phyloP scores from a whole-genome alignment of 2,888 invertebrate species.

The Notodonta ziczac region DNA sequence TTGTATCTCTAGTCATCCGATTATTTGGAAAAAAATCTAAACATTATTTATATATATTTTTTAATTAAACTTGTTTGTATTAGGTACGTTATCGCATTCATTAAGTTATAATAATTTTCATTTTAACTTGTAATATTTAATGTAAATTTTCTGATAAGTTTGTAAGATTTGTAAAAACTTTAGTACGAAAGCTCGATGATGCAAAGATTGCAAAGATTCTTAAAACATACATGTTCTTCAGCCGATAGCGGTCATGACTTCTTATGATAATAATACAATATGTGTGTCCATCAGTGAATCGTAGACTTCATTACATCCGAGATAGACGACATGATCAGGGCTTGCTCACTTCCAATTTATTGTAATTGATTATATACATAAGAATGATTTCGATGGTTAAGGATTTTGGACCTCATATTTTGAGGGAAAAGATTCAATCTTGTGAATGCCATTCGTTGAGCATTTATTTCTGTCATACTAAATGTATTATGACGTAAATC shows the following conservation, averaged over 20 bases:
- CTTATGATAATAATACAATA: constrained; percentile 6
- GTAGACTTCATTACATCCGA: constrained; percentile 42
- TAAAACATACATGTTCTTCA: too few relatives aligned
- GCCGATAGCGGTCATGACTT: not conserved
- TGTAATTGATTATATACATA: constrained; percentile 26
- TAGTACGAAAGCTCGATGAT: too few relatives aligned
- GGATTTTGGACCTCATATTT: constrained; percentile 31
- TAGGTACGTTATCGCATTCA: too few relatives aligned
- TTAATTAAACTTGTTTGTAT: too few relatives aligned
- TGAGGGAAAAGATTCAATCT: not conserved
- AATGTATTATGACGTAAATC: not conserved
- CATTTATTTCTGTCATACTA: too few relatives aligned
- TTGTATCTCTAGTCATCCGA: too few relatives aligned
- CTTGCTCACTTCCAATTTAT: constrained; percentile 69
- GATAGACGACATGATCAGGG: constrained; percentile 48
- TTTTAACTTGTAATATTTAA: not conserved
- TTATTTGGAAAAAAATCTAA: too few relatives aligned
- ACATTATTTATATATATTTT: too few relatives aligned
- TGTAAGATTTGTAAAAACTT: constrained; percentile 28
- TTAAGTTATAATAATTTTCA: not conserved
- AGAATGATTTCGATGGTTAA: constrained; percentile 29
- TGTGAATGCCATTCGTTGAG: constrained; percentile 7
- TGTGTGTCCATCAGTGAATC: constrained; percentile 47
- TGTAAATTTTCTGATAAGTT: constrained; percentile 23
- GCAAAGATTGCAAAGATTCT: too few relatives aligned